Percentiles rank a stretch among this genome's conserved stretches.
Conservation (phyloP, 2,888 invertebrate species). For the Temnothorax unifasciatus region DNA sequence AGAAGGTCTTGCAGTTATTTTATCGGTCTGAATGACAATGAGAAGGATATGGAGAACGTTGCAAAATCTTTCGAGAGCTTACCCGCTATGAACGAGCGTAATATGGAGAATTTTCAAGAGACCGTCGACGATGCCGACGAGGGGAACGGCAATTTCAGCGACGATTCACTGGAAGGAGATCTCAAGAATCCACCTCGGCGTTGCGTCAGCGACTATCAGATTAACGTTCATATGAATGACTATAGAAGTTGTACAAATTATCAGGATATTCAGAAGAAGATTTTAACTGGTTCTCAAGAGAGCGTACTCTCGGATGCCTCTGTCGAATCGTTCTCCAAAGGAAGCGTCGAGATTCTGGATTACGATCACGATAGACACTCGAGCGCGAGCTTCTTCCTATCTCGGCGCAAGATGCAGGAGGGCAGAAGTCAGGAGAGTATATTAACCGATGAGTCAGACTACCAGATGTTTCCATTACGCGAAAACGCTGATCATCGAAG, state of each 20-base stretch:
- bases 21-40: constrained; percentile 88
- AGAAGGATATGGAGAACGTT: constrained; percentile 78
- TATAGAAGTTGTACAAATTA: constrained; percentile 73
- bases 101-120: constrained; percentile 78
- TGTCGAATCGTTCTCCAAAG: constrained; percentile 82
- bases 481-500: constrained; percentile 91
- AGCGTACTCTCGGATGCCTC: constrained; percentile 84
- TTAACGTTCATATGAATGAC: constrained; percentile 86
- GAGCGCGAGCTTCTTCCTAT: constrained; percentile 94
- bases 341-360: constrained; percentile 82
- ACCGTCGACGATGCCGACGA: constrained; percentile 87
- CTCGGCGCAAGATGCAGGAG: constrained; percentile 89
- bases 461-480: constrained; percentile 87
- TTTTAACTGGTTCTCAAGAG: constrained; percentile 82
- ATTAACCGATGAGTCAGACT: constrained; percentile 91
- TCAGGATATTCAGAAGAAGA: constrained; percentile 73
- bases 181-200: constrained; percentile 89
- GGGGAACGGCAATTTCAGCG: constrained; percentile 92
- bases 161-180: constrained; percentile 92
- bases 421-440: constrained; percentile 93
- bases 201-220: constrained; percentile 93
- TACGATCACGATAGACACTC: constrained; percentile 85
- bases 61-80: constrained; percentile 84
- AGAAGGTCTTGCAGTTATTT: constrained; percentile 90
- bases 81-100: constrained; percentile 82